Conservation (phyloP, 2,888 invertebrate species). For the Hoplodrina blanda region DNA sequence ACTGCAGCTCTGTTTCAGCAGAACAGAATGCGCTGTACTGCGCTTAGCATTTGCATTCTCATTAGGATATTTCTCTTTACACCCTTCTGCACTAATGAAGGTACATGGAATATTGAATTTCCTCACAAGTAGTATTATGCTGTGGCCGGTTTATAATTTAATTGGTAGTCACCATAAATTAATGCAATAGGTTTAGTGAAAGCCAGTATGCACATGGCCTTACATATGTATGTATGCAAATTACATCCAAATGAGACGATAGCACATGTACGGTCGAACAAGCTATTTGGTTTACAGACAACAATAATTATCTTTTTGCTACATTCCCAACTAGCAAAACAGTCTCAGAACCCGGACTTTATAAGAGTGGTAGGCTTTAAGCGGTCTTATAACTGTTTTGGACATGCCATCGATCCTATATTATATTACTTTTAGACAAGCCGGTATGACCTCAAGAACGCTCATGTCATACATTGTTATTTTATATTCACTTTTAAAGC, state of each 20-base stretch:
- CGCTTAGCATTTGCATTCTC: constrained; percentile 75
- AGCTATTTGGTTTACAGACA: too few relatives aligned
- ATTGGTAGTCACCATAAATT: constrained; percentile 35
- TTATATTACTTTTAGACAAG: too few relatives aligned
- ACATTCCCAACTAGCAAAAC: too few relatives aligned
- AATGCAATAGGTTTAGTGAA: constrained; percentile 24
- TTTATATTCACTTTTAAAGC: too few relatives aligned
- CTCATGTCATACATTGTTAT: too few relatives aligned
- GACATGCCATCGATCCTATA: too few relatives aligned
- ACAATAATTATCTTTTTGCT: too few relatives aligned
- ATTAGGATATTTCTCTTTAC: constrained; percentile 75
- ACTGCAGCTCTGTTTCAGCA: constrained; percentile 62
- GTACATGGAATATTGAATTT: constrained; percentile 44
- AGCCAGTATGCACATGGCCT: neutral
- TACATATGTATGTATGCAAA: constrained; percentile 41
- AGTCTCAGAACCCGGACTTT: too few relatives aligned
- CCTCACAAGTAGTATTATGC: constrained; percentile 6
- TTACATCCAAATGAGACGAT: constrained; percentile 36
- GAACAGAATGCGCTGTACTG: constrained; percentile 69
- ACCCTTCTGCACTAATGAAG: constrained; percentile 55
- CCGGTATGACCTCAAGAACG: too few relatives aligned
- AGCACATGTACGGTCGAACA: neutral
- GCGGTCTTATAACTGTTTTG: too few relatives aligned
- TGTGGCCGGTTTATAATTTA: constrained; percentile 33
- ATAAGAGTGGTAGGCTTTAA: too few relatives aligned